Evolutionary conservation across 2,888 invertebrate species (phyloP).

Genomic region (Iphiclides podalirius): DNA sequence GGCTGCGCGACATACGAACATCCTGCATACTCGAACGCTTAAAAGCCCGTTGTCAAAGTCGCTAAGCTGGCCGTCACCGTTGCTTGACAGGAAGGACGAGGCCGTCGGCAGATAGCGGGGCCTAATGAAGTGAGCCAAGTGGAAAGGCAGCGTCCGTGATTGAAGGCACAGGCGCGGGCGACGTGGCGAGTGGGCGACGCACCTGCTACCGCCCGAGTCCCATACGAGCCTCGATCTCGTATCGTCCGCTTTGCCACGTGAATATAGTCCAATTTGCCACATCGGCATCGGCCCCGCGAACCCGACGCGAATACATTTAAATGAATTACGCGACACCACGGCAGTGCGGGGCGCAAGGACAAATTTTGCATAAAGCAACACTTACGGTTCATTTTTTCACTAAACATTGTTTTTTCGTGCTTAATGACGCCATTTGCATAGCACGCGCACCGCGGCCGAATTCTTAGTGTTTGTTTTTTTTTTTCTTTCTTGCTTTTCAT

Average conservation of each 20-base stretch:
- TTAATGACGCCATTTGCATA: slow-evolving; percentile 17
- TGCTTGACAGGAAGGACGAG: background rate
- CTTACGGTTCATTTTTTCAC: slow-evolving; percentile 33
- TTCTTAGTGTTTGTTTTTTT: slow-evolving; percentile 11
- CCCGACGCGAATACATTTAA: slow-evolving; percentile 65
- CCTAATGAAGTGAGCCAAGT: background rate
- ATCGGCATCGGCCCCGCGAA: slow-evolving; percentile 57
- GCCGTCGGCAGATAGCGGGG: background rate
- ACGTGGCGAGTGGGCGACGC: slow-evolving; percentile 20
- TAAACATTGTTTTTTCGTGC: slow-evolving; percentile 12
- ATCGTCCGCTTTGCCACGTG: slow-evolving; percentile 52
- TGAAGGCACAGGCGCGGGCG: slow-evolving; percentile 13
- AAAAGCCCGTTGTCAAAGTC: no score
- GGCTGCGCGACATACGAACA: no score
- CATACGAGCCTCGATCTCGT: slow-evolving; percentile 30
- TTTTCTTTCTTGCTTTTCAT: background rate
- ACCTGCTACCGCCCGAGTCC: slow-evolving; percentile 27
- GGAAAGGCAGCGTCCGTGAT: background rate
- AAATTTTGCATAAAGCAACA: slow-evolving; percentile 70
- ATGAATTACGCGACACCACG: slow-evolving; percentile 63
- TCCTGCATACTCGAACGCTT: no score
- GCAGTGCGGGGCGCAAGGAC: slow-evolving; percentile 63
- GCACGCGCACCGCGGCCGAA: slow-evolving; percentile 5
- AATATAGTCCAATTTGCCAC: slow-evolving; percentile 57
- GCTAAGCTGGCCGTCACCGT: no score